Evolutionary conservation across 2,888 invertebrate species (phyloP).

Genomic region (Dugesia japonica): DNA sequence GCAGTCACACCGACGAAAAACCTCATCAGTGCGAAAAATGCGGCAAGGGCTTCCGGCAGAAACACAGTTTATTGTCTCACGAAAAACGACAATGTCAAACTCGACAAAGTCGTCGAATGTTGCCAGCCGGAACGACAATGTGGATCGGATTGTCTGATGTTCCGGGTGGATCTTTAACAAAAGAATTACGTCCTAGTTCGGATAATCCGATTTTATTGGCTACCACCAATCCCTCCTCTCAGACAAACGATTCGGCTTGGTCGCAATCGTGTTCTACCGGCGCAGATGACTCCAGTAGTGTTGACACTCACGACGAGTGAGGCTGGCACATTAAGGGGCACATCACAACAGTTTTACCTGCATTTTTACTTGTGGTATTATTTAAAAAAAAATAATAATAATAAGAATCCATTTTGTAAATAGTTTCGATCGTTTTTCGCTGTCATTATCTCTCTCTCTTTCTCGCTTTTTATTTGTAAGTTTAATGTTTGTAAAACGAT

Average conservation of each 20-base stretch:
- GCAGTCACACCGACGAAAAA: slow-evolving; percentile 32
- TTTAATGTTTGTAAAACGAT: background rate
- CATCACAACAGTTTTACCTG: background rate
- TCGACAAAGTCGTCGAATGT: slow-evolving; percentile 5
- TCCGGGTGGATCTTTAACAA: slow-evolving; percentile 23
- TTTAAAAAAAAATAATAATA: background rate
- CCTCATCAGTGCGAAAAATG: slow-evolving; percentile 31
- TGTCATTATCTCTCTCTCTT: background rate
- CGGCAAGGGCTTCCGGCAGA: slow-evolving; percentile 32
- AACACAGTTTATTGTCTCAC: slow-evolving; percentile 30
- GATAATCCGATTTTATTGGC: background rate
- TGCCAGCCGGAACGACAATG: slow-evolving; percentile 32
- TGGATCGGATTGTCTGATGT: slow-evolving; percentile 28
- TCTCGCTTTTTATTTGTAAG: background rate
- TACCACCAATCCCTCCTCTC: slow-evolving; percentile 1
- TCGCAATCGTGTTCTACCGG: slow-evolving; percentile 9
- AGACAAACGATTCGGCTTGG: slow-evolving; percentile 4
- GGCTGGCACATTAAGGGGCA: background rate
- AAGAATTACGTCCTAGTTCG: slow-evolving; percentile 11
- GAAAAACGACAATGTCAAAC: slow-evolving; percentile 27
- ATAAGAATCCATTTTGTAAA: background rate
- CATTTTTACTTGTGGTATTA: slow-evolving; percentile 1
- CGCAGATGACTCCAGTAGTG: background rate
- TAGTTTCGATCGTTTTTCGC: background rate
- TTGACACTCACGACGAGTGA: slow-evolving; percentile 14